Evolutionary conservation across 1,140 invertebrate species (phyloP).

Genomic region (Metaphire vulgaris): DNA sequence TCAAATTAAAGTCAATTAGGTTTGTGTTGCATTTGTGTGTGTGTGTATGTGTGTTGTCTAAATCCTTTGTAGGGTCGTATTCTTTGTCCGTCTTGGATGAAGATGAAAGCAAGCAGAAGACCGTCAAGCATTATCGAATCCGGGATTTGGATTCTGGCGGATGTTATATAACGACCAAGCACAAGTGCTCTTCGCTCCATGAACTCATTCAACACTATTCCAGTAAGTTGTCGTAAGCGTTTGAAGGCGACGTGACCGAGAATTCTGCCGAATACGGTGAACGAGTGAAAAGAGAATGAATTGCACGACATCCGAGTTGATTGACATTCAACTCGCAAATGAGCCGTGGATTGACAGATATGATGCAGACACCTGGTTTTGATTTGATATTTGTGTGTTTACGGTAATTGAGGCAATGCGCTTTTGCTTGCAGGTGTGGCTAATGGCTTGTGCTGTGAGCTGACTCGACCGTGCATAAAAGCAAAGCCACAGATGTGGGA

Average conservation of each 20-base stretch:
- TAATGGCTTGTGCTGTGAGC: slow-evolving; percentile 25
- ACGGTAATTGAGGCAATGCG: too few relatives aligned
- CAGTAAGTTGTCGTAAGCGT: background rate
- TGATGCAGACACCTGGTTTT: too few relatives aligned
- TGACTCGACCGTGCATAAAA: slow-evolving; percentile 25
- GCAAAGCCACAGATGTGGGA: slow-evolving; percentile 91
- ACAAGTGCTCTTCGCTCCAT: background rate
- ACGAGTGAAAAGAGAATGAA: too few relatives aligned
- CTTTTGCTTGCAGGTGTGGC: slow-evolving; percentile 52
- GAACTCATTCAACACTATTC: background rate
- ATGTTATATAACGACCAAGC: background rate
- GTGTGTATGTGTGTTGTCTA: too few relatives aligned
- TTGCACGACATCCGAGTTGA: too few relatives aligned
- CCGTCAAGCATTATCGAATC: background rate
- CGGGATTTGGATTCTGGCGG: background rate
- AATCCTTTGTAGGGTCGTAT: background rate
- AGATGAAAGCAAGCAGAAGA: background rate
- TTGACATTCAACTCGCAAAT: too few relatives aligned
- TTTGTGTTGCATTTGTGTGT: too few relatives aligned
- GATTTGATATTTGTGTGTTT: too few relatives aligned
- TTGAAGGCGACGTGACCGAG: too few relatives aligned
- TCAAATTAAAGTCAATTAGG: too few relatives aligned
- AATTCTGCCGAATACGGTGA: too few relatives aligned
- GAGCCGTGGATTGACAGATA: too few relatives aligned
- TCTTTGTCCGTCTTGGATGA: background rate